A percentile compares a stretch with the other conserved stretches of the same genome.
phyloP scores from a whole-genome alignment of 1,140 invertebrate species.

The Sycophaga agraensis region DNA sequence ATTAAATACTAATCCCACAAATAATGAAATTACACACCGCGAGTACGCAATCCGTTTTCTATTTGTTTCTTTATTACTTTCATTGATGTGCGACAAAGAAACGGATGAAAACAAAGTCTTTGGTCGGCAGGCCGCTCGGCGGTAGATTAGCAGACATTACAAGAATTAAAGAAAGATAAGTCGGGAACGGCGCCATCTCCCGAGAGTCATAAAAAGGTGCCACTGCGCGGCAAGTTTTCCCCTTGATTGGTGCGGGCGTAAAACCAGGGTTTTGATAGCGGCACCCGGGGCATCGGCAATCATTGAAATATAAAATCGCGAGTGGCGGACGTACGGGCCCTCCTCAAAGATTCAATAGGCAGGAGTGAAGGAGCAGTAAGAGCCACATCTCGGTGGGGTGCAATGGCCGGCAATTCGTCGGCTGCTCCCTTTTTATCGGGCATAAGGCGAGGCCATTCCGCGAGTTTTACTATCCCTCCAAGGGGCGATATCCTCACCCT shows the following conservation, averaged over 20 bases:
- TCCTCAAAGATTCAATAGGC: slow-evolving; percentile 13
- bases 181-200: not conserved
- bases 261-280: no score
- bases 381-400: slow-evolving; percentile 1
- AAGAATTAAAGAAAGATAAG: slow-evolving; percentile 17
- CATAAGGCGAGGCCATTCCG: slow-evolving; percentile 32
- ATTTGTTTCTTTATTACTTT: no score
- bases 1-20: no score
- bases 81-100: no score
- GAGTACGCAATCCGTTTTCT: no score
- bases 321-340: not conserved
- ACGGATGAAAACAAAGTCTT: no score
- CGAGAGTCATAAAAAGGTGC: slow-evolving; percentile 12
- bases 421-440: slow-evolving; percentile 23
- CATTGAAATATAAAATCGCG: slow-evolving; percentile 29
- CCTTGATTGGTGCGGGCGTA: not conserved
- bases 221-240: not conserved
- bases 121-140: not conserved
- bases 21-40: no score
- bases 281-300: not conserved
- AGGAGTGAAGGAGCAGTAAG: not conserved
- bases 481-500: no score
- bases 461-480: slow-evolving; percentile 16
- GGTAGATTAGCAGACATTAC: slow-evolving; percentile 5
- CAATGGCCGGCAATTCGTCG: slow-evolving; percentile 32